Conservation (phyloP, 1,140 invertebrate species). For the Drosophila rufa region DNA sequence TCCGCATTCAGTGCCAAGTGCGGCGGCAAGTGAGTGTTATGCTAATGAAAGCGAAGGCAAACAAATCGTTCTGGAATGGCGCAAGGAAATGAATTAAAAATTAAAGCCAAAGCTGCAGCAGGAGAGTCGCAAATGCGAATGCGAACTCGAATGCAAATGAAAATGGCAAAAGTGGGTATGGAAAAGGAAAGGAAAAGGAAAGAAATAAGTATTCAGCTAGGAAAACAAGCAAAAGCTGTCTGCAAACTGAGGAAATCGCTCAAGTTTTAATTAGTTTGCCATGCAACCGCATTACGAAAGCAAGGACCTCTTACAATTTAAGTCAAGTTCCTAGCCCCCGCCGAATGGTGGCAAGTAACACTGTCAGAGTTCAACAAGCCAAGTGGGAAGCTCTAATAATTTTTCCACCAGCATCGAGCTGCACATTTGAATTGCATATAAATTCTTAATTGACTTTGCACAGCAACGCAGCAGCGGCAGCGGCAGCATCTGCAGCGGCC, state of each 20-base stretch:
- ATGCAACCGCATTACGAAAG: conserved; percentile 46
- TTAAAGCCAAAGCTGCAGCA: conserved; percentile 63
- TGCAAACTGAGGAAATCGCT: conserved; percentile 64
- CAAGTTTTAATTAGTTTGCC: conserved; percentile 81
- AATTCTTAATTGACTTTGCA: conserved; percentile 75
- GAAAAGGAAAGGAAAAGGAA: neutral
- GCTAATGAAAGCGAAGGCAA: conserved; percentile 57
- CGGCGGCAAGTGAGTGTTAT: conserved; percentile 32
- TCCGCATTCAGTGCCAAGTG: conserved; percentile 43
- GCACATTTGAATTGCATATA: conserved; percentile 48
- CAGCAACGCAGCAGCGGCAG: conserved; percentile 26
- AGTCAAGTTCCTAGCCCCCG: conserved; percentile 17
- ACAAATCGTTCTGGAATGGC: conserved; percentile 44
- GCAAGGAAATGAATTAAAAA: conserved; percentile 63
- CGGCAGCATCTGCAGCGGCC: conserved; percentile 15
- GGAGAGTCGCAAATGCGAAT: conserved; percentile 58
- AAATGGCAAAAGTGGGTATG: conserved; percentile 4
- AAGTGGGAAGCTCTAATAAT: conserved; percentile 56
- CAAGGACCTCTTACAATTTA: conserved; percentile 41
- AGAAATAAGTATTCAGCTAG: conserved; percentile 16
- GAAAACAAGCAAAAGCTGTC: conserved; percentile 54
- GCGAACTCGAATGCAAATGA: conserved; percentile 49
- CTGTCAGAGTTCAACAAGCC: conserved; percentile 67
- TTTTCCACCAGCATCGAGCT: conserved; percentile 22
- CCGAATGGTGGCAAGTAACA: conserved; percentile 26